phyloP scores from a whole-genome alignment of 2,797 vertebrate genomes.

The Choloepus didactylus region DNA sequence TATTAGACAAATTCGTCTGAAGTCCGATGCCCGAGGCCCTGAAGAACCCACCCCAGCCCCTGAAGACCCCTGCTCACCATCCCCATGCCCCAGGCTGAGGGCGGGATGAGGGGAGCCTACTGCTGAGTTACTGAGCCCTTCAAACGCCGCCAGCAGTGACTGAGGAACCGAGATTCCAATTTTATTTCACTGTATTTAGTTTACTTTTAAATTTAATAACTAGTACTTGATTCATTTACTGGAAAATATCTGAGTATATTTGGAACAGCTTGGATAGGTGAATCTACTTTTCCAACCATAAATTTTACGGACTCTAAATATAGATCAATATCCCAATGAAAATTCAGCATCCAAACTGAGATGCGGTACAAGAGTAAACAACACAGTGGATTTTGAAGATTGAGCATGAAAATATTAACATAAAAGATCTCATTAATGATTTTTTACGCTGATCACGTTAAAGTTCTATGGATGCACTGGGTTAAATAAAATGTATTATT shows the following conservation, averaged over 20 bases:
- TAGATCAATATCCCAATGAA: background rate
- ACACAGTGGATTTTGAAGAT: background rate
- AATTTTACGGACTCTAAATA: background rate
- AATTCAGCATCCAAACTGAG: background rate
- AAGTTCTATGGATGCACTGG: background rate
- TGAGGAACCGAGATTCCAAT: background rate
- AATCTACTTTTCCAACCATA: background rate
- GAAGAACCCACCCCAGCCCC: too few species aligned
- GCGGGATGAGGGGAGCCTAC: background rate
- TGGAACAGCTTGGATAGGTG: background rate
- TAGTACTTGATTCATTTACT: background rate
- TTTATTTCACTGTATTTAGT: background rate
- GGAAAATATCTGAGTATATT: background rate
- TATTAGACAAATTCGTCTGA: background rate
- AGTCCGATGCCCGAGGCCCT: background rate
- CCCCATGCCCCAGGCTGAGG: background rate
- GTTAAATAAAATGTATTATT: slow-evolving; percentile 29
- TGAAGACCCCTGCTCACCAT: background rate
- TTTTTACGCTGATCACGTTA: background rate
- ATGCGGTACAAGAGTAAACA: background rate
- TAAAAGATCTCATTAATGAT: background rate
- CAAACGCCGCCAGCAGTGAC: background rate
- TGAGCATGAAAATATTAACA: background rate
- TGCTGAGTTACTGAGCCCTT: background rate
- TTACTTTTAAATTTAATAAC: background rate